These are phyloP conservation scores for Styela clava DNA, from an alignment of 23 tunicate genomes.

Conservation along the genomic window DNA sequence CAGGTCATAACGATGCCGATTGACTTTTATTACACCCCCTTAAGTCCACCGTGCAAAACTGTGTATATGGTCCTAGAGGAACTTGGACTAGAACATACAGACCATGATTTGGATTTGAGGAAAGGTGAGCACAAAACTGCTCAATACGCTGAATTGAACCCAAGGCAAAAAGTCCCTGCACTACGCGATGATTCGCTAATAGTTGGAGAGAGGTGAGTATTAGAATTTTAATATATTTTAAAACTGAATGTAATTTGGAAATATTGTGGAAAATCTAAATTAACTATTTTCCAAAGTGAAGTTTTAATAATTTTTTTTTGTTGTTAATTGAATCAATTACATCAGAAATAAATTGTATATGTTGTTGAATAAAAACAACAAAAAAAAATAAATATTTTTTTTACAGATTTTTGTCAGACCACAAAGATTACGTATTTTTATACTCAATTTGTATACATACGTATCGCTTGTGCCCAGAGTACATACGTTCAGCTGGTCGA, in stretches of 20 bases:
- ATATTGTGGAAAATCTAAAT: neutral
- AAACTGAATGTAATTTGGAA: neutral
- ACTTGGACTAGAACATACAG: neutral
- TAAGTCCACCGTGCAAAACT: conserved; percentile 16
- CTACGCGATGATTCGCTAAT: neutral
- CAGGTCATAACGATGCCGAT: neutral
- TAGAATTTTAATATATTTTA: neutral
- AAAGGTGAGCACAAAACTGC: conserved; percentile 16
- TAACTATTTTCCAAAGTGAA: no score
- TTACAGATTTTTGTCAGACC: no score
- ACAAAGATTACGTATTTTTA: no score
- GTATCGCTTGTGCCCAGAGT: no score
- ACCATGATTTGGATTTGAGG: neutral
- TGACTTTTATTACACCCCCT: conserved; percentile 11
- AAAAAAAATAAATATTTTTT: no score
- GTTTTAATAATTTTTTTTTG: no score
- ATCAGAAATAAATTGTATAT: no score
- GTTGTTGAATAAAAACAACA: no score
- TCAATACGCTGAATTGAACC: neutral
- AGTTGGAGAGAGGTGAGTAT: conserved; percentile 21
- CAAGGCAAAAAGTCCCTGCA: conserved; percentile 9
- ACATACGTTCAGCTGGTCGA: no score
- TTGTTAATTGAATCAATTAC: no score
- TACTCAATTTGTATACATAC: no score
- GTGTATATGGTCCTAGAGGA: conserved; percentile 8